Percentiles rank a stretch among this genome's conserved stretches.
Conservation (phyloP, 1,140 invertebrate genomes). For the Branchinecta lindahli region DNA sequence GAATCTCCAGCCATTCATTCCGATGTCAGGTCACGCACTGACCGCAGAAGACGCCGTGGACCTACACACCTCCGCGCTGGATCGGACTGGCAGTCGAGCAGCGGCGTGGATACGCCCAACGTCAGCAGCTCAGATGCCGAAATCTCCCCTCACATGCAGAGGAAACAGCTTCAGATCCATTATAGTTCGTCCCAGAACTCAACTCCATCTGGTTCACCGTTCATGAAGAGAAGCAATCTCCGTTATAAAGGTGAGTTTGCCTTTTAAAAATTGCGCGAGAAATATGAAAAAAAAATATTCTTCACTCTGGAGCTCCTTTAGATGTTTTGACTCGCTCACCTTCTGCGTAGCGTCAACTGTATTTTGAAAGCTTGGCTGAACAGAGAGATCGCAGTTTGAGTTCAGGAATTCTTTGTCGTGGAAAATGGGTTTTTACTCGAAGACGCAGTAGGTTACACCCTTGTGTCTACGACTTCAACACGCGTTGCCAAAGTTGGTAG, state of each 20-base stretch:
- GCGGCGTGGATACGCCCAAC: conserved; percentile 12
- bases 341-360: no score
- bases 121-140: conserved; percentile 16
- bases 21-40: conserved; percentile 14
- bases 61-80: neutral
- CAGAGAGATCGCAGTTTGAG: no score
- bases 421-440: no score
- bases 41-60: conserved; percentile 13
- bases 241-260: neutral
- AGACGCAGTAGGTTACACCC: no score
- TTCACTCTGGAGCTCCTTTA: no score
- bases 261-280: neutral
- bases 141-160: conserved; percentile 14
- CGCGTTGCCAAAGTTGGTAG: no score
- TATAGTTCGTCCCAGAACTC: conserved; percentile 11
- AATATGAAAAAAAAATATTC: conserved; percentile 14
- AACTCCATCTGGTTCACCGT: conserved; percentile 12
- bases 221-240: conserved; percentile 4
- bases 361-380: no score
- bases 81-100: neutral
- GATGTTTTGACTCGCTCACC: no score
- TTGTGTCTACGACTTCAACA: no score
- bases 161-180: neutral
- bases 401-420: no score
- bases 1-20: conserved; percentile 22